Percentiles rank a stretch among this genome's conserved stretches.
These are phyloP conservation scores for Drosophila percnosoma DNA, from an alignment of 2,888 invertebrate species.

Conservation along the genomic window DNA sequence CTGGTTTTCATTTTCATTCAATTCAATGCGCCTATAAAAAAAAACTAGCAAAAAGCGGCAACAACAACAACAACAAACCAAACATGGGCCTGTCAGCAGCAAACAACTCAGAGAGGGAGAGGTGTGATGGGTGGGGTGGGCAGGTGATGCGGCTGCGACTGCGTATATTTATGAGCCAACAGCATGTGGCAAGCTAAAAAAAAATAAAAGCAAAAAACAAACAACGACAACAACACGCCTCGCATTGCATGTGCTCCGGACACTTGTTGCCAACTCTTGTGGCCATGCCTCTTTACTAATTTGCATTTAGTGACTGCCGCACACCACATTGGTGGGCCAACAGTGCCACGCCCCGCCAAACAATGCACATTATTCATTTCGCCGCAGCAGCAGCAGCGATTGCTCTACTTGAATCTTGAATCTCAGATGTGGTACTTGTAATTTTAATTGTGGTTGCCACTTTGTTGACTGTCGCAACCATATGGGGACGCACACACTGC, in stretches of 20 bases:
- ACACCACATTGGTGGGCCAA: conserved; percentile 53
- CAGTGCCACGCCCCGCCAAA: conserved; percentile 50
- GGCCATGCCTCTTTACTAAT: conserved; percentile 52
- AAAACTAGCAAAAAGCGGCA: conserved; percentile 13
- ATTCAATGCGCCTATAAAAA: conserved; percentile 57
- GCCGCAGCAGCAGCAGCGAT: conserved; percentile 15
- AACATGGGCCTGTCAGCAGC: conserved; percentile 64
- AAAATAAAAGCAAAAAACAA: conserved; percentile 11
- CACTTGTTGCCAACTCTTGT: conserved; percentile 52
- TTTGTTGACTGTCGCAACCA: conserved; percentile 64
- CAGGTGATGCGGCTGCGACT: conserved; percentile 28
- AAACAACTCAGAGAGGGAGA: conserved; percentile 37
- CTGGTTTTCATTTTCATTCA: conserved; percentile 80
- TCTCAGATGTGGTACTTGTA: conserved; percentile 28
- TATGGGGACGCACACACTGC: conserved; percentile 1
- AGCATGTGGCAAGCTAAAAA: conserved; percentile 70
- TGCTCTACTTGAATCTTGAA: conserved; percentile 27
- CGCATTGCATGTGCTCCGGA: conserved; percentile 24
- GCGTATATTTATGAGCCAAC: conserved; percentile 66
- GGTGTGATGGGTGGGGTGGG: conserved; percentile 8
- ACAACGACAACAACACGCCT: conserved; percentile 5
- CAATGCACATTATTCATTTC: conserved; percentile 70
- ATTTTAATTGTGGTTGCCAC: conserved; percentile 66
- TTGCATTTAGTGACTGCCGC: conserved; percentile 72
- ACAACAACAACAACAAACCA: conserved; percentile 42